A percentile compares a stretch with the other conserved stretches of the same genome.
Conservation (phyloP, 2,888 invertebrate genomes). For the Tetragonisca angustula region DNA sequence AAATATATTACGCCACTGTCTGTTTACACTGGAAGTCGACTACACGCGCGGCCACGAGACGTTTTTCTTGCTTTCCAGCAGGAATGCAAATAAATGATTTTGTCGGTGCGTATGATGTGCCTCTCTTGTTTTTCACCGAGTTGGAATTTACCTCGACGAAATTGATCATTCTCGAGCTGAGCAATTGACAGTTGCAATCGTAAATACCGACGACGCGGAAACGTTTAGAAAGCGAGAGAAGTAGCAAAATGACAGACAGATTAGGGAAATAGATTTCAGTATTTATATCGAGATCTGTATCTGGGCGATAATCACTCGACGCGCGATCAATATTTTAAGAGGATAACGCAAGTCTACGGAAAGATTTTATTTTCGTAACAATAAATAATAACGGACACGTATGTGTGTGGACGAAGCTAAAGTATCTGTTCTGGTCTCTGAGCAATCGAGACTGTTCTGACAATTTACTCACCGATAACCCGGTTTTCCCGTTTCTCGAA, state of each 20-base stretch:
- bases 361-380: conserved; percentile 31
- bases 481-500: conserved; percentile 33
- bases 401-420: not conserved
- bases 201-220: not conserved
- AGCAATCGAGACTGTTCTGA: conserved; percentile 1
- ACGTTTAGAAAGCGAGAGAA: not conserved
- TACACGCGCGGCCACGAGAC: conserved; percentile 70
- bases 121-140: not conserved
- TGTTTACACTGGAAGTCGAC: conserved; percentile 81
- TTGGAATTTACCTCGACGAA: not conserved
- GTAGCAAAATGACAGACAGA: conserved; percentile 30
- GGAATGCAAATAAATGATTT: conserved; percentile 62
- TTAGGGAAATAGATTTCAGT: conserved; percentile 6
- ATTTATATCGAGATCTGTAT: not conserved
- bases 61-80: conserved; percentile 57
- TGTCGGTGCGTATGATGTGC: conserved; percentile 9
- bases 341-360: not conserved
- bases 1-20: conserved; percentile 79
- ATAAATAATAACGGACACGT: conserved; percentile 18
- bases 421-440: not conserved
- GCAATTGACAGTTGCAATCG: not conserved
- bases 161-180: not conserved
- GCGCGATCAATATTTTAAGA: conserved; percentile 39
- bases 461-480: conserved; percentile 12
- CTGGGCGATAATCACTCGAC: conserved; percentile 46